Evolutionary conservation across 2,888 invertebrate species (phyloP).

Genomic region (Candidula unifasciata): DNA sequence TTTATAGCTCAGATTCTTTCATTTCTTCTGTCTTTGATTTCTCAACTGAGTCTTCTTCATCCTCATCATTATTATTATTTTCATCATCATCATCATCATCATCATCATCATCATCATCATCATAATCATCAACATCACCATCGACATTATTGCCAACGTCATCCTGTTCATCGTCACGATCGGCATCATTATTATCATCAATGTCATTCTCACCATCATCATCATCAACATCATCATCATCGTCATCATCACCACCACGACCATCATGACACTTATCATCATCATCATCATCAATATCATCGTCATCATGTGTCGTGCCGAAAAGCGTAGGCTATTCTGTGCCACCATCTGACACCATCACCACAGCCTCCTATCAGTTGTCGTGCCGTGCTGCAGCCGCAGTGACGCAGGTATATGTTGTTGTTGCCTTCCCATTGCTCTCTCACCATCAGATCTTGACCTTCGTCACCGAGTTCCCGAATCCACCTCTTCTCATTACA

Average conservation of each 20-base stretch:
- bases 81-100: conserved; percentile 46
- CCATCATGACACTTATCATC: neutral
- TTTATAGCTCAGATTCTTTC: too few species aligned
- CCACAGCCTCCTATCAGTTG: too few species aligned
- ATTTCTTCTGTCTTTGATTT: too few species aligned
- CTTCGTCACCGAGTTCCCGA: too few species aligned
- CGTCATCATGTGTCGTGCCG: neutral
- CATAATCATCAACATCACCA: neutral
- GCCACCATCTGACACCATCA: too few species aligned
- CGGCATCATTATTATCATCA: neutral
- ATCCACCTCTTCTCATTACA: too few species aligned
- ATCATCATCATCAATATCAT: neutral
- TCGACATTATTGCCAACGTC: neutral
- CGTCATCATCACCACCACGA: neutral
- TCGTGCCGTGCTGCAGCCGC: too few species aligned
- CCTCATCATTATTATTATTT: conserved; percentile 46
- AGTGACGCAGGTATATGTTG: too few species aligned
- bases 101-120: conserved; percentile 42
- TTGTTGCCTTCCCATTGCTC: too few species aligned
- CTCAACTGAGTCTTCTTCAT: conserved; percentile 41
- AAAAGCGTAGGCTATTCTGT: neutral
- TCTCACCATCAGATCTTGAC: too few species aligned
- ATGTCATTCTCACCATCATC: neutral
- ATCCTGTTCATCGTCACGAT: neutral
- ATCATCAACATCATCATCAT: neutral